Evolutionary conservation across 2,797 vertebrate species (phyloP).

Genomic region (Tarsius wallacei): DNA sequence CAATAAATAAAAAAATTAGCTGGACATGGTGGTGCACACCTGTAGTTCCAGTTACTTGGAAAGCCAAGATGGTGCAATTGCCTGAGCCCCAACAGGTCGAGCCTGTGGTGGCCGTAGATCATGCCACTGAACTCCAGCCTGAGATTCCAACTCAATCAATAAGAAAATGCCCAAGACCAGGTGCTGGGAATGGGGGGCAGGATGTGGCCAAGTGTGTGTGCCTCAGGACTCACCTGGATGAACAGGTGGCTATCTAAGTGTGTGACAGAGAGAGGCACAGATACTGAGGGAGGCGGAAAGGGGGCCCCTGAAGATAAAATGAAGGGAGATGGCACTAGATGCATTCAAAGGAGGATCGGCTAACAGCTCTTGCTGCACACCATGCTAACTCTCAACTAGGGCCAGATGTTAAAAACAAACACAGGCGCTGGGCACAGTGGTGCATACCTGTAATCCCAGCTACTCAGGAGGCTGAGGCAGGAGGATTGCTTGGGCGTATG

Average conservation of each 20-base stretch:
- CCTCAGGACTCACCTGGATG: not conserved
- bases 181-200: fast-evolving
- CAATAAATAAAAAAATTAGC: too few species aligned
- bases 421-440: not conserved
- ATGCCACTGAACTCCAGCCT: too few species aligned
- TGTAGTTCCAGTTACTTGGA: too few species aligned
- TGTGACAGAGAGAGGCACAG: not conserved
- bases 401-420: not conserved
- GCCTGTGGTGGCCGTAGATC: too few species aligned
- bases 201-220: not conserved
- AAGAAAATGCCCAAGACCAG: not conserved
- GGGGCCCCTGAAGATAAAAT: not conserved
- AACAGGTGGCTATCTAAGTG: not conserved
- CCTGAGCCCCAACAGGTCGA: too few species aligned
- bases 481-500: too few species aligned
- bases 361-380: not conserved
- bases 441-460: too few species aligned
- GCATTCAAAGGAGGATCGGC: not conserved
- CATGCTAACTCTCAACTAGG: not conserved
- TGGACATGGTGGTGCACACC: too few species aligned
- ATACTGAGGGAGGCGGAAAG: not conserved
- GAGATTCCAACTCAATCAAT: too few species aligned
- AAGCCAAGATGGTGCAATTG: too few species aligned
- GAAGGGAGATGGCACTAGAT: not conserved
- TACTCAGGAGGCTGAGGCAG: too few species aligned